phyloP scores from a whole-genome alignment of 2,888 invertebrate species.

The Prostheceraeus crozeri region DNA sequence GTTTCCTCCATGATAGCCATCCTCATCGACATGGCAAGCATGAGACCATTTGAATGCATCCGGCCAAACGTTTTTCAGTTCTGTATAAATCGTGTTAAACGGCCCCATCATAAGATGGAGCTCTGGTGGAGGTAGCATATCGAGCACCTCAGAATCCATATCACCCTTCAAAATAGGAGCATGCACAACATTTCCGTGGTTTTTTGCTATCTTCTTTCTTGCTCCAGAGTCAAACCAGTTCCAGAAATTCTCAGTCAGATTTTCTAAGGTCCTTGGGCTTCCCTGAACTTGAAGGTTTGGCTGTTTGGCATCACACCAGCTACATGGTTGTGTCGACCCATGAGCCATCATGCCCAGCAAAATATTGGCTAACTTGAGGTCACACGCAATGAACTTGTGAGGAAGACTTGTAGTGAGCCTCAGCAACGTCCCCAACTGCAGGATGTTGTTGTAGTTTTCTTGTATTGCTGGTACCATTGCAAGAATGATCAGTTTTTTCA shows the following conservation, averaged over 20 bases:
- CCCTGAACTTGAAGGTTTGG: constrained; percentile 22
- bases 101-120: constrained; percentile 28
- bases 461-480: no score
- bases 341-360: constrained; percentile 34
- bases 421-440: no score
- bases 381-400: no score
- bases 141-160: constrained; percentile 20
- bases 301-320: constrained; percentile 34
- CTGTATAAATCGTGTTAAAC: constrained; percentile 30
- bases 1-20: constrained; percentile 27
- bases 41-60: constrained; percentile 27
- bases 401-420: no score
- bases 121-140: constrained; percentile 33
- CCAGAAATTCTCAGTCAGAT: constrained; percentile 35
- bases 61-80: constrained; percentile 34
- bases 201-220: constrained; percentile 26
- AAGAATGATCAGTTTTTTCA: no score
- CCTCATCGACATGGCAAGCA: constrained; percentile 34
- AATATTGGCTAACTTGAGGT: constrained; percentile 36
- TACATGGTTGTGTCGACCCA: constrained; percentile 31
- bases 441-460: no score
- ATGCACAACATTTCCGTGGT: constrained; percentile 32
- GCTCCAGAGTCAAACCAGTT: constrained; percentile 32
- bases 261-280: constrained; percentile 33
- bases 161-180: constrained; percentile 24